These are phyloP conservation scores for Aphelenchoides bicaudatus DNA, from an alignment of 2,888 invertebrate genomes.

Conservation along the genomic window DNA sequence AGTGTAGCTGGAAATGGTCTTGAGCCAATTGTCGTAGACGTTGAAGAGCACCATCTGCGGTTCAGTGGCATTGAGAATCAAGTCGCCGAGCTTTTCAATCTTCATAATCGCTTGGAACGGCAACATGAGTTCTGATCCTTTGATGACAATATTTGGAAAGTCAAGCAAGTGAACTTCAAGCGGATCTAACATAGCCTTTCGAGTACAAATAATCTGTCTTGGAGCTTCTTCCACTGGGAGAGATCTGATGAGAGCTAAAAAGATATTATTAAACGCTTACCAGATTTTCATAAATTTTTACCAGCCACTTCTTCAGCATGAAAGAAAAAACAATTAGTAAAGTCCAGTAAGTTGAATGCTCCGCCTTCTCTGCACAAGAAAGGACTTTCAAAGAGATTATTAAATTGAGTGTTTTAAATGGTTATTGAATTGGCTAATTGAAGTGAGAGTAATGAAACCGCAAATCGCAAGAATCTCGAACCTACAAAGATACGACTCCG, in stretches of 20 bases:
- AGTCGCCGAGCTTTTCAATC: conserved; percentile 95
- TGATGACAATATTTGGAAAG: conserved; percentile 99
- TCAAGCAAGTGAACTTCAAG: conserved; percentile 97
- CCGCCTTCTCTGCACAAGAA: too few relatives aligned
- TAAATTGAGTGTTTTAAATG: too few relatives aligned
- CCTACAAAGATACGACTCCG: too few relatives aligned
- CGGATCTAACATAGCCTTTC: conserved; percentile 99
- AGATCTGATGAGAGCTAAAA: conserved; percentile 95
- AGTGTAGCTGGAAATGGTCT: conserved; percentile 94
- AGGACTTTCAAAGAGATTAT: too few relatives aligned
- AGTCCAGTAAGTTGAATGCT: too few relatives aligned
- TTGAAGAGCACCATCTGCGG: conserved; percentile 99
- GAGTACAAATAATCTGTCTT: conserved; percentile 97
- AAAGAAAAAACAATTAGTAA: too few relatives aligned
- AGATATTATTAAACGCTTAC: too few relatives aligned
- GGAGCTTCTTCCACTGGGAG: conserved; percentile 99
- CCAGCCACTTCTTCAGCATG: conserved; percentile 98
- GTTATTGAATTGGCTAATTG: too few relatives aligned
- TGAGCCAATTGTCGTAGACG: conserved; percentile 97
- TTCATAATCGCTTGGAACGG: conserved; percentile 79
- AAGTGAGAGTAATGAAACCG: too few relatives aligned
- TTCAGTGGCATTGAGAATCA: conserved; percentile 96
- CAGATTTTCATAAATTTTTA: too few relatives aligned
- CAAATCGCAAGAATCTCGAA: too few relatives aligned
- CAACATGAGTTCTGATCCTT: conserved; percentile 93